Percentiles rank a stretch among this genome's conserved stretches.
Conservation (phyloP, 1,140 invertebrate species). For the Psix sp. region DNA sequence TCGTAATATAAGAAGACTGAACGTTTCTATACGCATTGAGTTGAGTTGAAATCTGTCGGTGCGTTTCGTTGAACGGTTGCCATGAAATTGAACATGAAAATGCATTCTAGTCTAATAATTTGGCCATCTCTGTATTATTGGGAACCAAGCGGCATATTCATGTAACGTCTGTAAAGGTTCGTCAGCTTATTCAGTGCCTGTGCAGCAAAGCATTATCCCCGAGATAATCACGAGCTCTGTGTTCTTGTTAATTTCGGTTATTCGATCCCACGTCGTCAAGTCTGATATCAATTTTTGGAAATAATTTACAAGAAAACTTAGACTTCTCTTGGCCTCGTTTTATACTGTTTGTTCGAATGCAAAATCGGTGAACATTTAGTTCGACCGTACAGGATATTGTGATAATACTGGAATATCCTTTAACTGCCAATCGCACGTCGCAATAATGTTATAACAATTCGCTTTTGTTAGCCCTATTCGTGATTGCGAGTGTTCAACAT, state of each 20-base stretch:
- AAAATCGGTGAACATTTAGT: conserved; percentile 8
- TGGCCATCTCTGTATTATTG: conserved; percentile 25
- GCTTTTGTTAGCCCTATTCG: no score
- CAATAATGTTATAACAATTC: no score
- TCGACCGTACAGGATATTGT: conserved; percentile 12
- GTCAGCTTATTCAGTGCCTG: conserved; percentile 46
- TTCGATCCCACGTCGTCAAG: background rate
- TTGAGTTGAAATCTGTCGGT: no score
- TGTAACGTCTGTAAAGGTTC: conserved; percentile 36
- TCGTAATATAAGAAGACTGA: conserved; percentile 34
- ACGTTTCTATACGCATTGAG: conserved; percentile 23
- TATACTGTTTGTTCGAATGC: background rate
- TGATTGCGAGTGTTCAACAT: no score
- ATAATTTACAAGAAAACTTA: conserved; percentile 12
- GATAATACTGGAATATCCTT: conserved; percentile 9
- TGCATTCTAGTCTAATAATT: conserved; percentile 44
- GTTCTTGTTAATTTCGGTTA: conserved; percentile 12
- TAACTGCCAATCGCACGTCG: conserved; percentile 17
- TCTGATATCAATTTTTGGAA: conserved; percentile 13
- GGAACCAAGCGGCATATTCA: conserved; percentile 57
- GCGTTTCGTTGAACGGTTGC: no score
- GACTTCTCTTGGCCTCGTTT: background rate
- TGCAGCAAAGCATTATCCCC: conserved; percentile 33
- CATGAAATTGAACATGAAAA: conserved; percentile 33
- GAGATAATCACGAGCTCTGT: conserved; percentile 4